Percentiles rank a stretch among this genome's conserved stretches.
phyloP scores from a whole-genome alignment of 2,113 vertebrate genomes.

The Coryphaenoides rupestris region DNA sequence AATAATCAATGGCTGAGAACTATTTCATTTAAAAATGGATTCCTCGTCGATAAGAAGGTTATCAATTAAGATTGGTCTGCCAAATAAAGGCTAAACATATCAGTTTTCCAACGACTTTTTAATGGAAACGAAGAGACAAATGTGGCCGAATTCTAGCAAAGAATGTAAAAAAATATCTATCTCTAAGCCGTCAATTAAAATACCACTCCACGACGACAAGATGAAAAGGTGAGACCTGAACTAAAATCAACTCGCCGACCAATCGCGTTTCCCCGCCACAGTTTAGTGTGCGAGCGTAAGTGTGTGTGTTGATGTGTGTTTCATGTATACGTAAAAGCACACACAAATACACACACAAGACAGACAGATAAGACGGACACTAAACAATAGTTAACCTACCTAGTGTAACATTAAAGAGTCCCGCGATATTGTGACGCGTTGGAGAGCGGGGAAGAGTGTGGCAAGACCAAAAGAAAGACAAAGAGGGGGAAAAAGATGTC shows the following conservation, averaged over 20 bases:
- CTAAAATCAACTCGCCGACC: slow-evolving; percentile 35
- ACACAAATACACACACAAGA: slow-evolving; percentile 74
- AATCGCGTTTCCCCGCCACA: slow-evolving; percentile 37
- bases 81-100: no score
- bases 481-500: slow-evolving; percentile 51
- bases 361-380: slow-evolving; percentile 75
- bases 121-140: slow-evolving; percentile 6
- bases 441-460: slow-evolving; percentile 63
- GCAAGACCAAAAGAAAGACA: slow-evolving; percentile 66
- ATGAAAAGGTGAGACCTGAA: slow-evolving; percentile 31
- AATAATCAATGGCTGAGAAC: background rate
- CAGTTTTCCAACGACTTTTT: background rate
- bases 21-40: background rate
- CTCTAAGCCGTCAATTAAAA: slow-evolving; percentile 47
- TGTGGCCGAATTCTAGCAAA: slow-evolving; percentile 11
- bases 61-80: no score
- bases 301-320: slow-evolving; percentile 70
- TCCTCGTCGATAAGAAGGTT: no score
- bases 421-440: slow-evolving; percentile 72
- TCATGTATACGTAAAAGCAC: slow-evolving; percentile 72
- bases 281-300: slow-evolving; percentile 54
- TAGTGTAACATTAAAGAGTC: slow-evolving; percentile 75
- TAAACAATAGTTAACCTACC: slow-evolving; percentile 76
- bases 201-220: no score
- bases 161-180: slow-evolving; percentile 7